phyloP scores from a whole-genome alignment of 92 coral and sea anemone species.

The Anthopleura xanthogrammica region DNA sequence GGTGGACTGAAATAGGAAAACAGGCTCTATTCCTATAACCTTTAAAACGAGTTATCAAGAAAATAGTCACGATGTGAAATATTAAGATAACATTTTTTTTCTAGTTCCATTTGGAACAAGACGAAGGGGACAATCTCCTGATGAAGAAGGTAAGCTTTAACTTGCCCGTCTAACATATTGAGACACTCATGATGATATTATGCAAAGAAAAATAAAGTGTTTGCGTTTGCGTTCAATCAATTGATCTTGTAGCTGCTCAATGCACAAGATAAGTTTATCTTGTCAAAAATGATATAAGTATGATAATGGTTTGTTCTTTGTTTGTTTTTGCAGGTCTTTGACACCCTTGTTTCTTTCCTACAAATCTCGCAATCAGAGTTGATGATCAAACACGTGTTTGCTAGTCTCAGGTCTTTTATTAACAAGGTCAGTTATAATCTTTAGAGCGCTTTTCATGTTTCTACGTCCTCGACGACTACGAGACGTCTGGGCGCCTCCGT shows the following conservation, averaged over 20 bases:
- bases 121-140: conserved; percentile 90
- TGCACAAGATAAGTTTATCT: no score
- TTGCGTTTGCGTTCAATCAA: no score
- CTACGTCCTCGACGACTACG: no score
- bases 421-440: conserved; percentile 63
- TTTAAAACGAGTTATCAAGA: neutral
- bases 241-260: no score
- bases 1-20: neutral
- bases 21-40: neutral
- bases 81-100: neutral
- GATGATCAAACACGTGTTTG: conserved; percentile 95
- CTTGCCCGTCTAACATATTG: neutral
- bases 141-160: conserved; percentile 79
- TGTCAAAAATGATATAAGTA: neutral
- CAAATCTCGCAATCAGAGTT: conserved; percentile 95
- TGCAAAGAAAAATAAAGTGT: no score
- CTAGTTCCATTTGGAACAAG: conserved; percentile 96
- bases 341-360: conserved; percentile 80
- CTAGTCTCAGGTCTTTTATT: conserved; percentile 91
- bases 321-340: conserved; percentile 65
- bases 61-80: neutral
- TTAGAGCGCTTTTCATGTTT: no score
- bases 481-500: no score
- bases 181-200: no score
- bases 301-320: neutral